Base-by-base conservation (phyloP, 2,888 invertebrate species). In the Thysanoteuthis rhombus region DNA sequence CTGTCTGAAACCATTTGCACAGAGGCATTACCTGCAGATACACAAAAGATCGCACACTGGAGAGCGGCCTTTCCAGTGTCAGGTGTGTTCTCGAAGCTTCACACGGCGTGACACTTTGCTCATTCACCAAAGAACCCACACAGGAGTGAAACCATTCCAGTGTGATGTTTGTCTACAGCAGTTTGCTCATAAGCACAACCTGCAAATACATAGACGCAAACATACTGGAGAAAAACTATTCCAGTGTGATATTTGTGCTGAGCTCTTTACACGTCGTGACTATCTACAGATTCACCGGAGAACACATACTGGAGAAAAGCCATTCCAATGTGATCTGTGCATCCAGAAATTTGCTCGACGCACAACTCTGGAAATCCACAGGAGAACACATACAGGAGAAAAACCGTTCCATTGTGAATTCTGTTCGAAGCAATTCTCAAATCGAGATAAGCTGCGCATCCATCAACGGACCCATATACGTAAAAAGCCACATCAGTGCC, bases 261-360 rank as follows among this genome's bases (percentile, higher is more conserved):
- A 92, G 39, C 92, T 92, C 6, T 92, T 92, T n/a, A 92, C 92
- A 42, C 92, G 92, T 6, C 92, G 92, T 16, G 92, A 92, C 45
- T 92, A 92, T 40, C 32, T 92, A 92, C 92, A 92, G 39, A 92
- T 92, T 40, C 92, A 92, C 28, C 42, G 92, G n/a, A 40, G 92
- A 28, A 92, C 92, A 19, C 92, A 92, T 32, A 92, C 92, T 22
- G 92, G 92, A 19, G 92, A 92, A 45, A 92, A 92, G n/a, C 92
- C 92, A 40, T 92, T 92, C n/a, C 92, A 92, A 32, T 92, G 92
- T 32, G 92, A 92, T 45, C 92, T 92, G 42, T 92, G 92, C 40
- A 92, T 92, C 45, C 92, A 92, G 92, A 92, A 92, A 45, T 92
- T 92, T 92, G 92, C 92, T 19, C 92, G 92, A 16, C 92, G 92